These are phyloP conservation scores for Vultur gryphus DNA, from an alignment of 2,797 vertebrate species.

Conservation along the genomic window DNA sequence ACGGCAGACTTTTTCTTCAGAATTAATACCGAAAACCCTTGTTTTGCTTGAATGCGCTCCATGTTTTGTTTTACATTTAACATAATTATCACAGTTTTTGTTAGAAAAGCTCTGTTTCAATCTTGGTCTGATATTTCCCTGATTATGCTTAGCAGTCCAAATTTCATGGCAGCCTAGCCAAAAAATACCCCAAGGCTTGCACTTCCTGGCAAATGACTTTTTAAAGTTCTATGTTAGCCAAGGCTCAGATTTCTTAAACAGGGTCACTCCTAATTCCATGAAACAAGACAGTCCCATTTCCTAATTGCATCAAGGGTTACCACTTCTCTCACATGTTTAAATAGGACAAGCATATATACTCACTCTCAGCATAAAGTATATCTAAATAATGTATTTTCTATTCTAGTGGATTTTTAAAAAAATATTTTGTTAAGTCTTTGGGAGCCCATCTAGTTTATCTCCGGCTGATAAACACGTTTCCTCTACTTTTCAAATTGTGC, in stretches of 20 bases:
- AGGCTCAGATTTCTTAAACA: conserved; percentile 49
- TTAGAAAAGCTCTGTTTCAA: conserved; percentile 62
- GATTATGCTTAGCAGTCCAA: conserved; percentile 30
- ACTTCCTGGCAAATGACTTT: conserved; percentile 50
- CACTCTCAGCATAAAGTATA: conserved; percentile 80
- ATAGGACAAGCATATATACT: conserved; percentile 80
- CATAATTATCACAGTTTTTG: conserved; percentile 24
- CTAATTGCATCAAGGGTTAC: conserved; percentile 74
- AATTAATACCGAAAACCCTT: conserved; percentile 28
- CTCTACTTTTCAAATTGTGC: conserved; percentile 65
- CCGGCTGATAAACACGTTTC: conserved; percentile 70
- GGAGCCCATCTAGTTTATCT: conserved; percentile 77
- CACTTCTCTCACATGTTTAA: conserved; percentile 75
- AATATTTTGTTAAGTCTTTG: conserved; percentile 81
- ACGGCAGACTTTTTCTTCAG: conserved; percentile 8
- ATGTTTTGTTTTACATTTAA: conserved; percentile 38
- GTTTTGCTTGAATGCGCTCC: conserved; percentile 36
- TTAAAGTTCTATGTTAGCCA: conserved; percentile 31
- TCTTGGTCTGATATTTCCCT: conserved; percentile 19
- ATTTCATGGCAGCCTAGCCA: conserved; percentile 45
- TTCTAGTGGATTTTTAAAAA: conserved; percentile 80
- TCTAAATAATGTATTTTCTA: conserved; percentile 81
- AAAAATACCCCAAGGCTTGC: conserved; percentile 60
- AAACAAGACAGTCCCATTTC: conserved; percentile 64
- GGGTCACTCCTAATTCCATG: conserved; percentile 46